phyloP scores from a whole-genome alignment of 2,113 vertebrate genomes.

The Tachysurus fulvidraco region DNA sequence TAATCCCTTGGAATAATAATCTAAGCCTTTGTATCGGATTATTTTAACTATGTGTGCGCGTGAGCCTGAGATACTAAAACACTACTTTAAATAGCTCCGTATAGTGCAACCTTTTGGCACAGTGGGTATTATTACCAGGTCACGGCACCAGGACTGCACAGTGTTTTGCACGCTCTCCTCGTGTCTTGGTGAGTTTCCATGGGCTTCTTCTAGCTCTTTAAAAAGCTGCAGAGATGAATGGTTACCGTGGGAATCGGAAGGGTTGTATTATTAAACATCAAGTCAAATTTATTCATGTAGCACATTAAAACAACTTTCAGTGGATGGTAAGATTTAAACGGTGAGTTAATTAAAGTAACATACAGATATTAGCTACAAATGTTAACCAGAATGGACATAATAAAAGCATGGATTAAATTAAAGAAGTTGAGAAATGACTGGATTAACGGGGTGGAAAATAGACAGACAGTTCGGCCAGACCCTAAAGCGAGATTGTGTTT shows the following conservation, averaged over 20 bases:
- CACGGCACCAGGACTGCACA: background rate
- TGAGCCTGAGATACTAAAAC: background rate
- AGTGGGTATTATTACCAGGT: background rate
- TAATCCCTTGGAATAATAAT: background rate
- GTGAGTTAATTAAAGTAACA: background rate
- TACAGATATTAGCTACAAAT: background rate
- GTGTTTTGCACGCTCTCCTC: background rate
- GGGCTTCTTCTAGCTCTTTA: no score
- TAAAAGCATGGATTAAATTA: background rate
- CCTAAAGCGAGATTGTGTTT: background rate
- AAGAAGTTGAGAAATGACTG: background rate
- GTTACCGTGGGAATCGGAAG: background rate
- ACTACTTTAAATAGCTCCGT: background rate
- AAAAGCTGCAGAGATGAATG: background rate
- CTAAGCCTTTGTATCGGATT: background rate
- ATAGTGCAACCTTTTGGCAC: background rate
- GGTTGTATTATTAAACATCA: background rate
- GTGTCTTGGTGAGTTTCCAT: background rate
- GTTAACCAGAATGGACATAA: background rate
- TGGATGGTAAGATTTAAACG: background rate
- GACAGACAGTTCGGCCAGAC: background rate
- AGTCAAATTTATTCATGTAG: background rate
- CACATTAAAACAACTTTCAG: background rate
- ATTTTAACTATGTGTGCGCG: no score
- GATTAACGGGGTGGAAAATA: no score